These are phyloP conservation scores for Istiophorus platypterus DNA, from an alignment of 2,113 vertebrate genomes.

Conservation along the genomic window DNA sequence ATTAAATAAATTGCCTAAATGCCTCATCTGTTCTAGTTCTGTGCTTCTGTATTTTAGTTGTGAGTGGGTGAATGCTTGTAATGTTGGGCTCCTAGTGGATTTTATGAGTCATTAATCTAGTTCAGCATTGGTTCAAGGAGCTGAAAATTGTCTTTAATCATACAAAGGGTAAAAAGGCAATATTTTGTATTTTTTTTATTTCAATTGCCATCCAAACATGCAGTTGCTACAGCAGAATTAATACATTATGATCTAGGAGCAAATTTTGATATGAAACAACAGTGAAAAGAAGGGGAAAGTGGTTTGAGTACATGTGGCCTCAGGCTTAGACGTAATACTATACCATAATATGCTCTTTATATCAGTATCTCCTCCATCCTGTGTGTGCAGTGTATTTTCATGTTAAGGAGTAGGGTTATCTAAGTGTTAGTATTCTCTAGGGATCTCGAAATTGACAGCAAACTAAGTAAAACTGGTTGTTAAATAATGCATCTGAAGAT, in stretches of 20 bases:
- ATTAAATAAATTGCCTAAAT: constrained; percentile 23
- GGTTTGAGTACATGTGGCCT: neutral
- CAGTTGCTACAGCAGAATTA: neutral
- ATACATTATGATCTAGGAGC: neutral
- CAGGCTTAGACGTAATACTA: neutral
- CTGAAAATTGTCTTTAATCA: constrained; percentile 25
- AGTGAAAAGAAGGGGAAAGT: neutral
- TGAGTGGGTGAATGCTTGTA: constrained; percentile 37
- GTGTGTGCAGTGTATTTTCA: constrained; percentile 29
- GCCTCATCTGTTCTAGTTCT: constrained; percentile 19
- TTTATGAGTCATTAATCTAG: constrained; percentile 53
- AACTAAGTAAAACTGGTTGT: constrained; percentile 50
- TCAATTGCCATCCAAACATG: constrained; percentile 3
- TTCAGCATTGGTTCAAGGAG: constrained; percentile 31
- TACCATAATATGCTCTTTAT: constrained; percentile 30
- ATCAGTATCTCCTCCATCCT: constrained; percentile 15
- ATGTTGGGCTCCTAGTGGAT: constrained; percentile 35
- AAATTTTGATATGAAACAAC: neutral
- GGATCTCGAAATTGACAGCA: constrained; percentile 44
- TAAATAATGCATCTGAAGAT: constrained; percentile 61
- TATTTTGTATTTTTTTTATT: neutral
- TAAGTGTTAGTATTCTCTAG: constrained; percentile 33
- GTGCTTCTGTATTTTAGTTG: constrained; percentile 1
- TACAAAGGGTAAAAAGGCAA: constrained; percentile 26
- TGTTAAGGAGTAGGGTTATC: constrained; percentile 27